A percentile compares a stretch with the other conserved stretches of the same genome.
These are phyloP conservation scores for Rhea pennata DNA, from an alignment of 2,113 vertebrate species.

Conservation along the genomic window DNA sequence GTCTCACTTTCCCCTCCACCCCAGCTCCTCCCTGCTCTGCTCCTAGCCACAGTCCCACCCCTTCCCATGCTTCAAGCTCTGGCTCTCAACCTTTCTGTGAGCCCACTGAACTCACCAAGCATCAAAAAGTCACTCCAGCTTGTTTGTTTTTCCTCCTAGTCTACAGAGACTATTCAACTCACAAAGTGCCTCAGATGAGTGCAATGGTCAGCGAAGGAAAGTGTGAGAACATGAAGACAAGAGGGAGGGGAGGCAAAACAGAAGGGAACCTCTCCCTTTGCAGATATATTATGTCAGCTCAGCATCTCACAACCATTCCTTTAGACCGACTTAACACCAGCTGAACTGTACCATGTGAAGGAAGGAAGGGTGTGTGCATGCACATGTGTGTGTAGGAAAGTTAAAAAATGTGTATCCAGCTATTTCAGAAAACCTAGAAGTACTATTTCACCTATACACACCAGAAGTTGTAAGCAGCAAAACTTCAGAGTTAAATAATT, in stretches of 20 bases:
- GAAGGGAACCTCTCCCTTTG: conserved; percentile 40
- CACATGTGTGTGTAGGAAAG: neutral
- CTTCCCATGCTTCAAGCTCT: neutral
- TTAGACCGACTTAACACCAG: neutral
- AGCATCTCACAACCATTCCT: neutral
- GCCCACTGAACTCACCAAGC: neutral
- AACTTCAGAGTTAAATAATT: neutral
- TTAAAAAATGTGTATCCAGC: neutral
- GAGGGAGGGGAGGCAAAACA: neutral
- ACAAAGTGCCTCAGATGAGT: neutral
- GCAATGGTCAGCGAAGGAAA: neutral
- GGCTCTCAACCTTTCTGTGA: neutral
- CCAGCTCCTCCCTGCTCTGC: conserved; percentile 32
- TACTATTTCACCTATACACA: neutral
- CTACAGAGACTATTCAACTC: conserved; percentile 27
- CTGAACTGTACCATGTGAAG: fast-evolving
- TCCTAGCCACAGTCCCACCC: conserved; percentile 1
- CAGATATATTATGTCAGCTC: neutral
- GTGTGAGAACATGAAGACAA: neutral
- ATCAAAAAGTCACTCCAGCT: conserved; percentile 18
- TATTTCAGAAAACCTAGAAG: neutral
- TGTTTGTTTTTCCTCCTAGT: neutral
- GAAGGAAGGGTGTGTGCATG: neutral
- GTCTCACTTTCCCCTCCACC: conserved; percentile 13
- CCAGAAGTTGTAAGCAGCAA: neutral